Conservation (phyloP, 2,113 vertebrate species). For the human (Homo sapiens) region DNA sequence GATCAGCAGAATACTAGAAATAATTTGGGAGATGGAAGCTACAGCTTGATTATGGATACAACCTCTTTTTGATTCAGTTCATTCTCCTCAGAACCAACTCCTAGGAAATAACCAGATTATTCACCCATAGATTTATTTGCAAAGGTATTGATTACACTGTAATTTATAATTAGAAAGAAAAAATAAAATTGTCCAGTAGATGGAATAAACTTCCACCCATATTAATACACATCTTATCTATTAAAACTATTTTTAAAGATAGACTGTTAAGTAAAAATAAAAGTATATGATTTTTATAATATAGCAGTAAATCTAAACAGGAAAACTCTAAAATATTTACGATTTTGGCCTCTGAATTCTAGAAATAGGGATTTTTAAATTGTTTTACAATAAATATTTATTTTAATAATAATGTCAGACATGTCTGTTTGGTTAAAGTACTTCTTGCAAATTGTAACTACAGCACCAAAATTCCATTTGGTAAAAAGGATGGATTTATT, state of each 20-base stretch:
- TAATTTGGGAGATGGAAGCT: background rate
- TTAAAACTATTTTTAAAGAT: slow-evolving; percentile 21
- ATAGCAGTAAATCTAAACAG: background rate
- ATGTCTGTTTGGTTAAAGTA: background rate
- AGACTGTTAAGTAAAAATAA: slow-evolving; percentile 24
- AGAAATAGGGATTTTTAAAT: background rate
- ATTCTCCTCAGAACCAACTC: background rate
- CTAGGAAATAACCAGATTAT: background rate
- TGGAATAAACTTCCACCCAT: background rate
- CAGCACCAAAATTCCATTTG: background rate
- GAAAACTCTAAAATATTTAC: background rate
- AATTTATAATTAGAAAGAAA: slow-evolving; percentile 33
- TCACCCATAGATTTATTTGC: background rate
- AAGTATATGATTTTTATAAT: background rate
- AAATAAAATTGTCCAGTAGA: background rate
- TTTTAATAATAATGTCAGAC: slow-evolving; percentile 25
- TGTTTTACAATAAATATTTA: background rate
- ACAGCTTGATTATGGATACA: background rate
- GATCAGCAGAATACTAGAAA: background rate
- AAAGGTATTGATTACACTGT: background rate
- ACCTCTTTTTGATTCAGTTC: background rate
- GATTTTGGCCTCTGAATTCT: background rate
- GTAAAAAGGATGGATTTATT: slow-evolving; percentile 25
- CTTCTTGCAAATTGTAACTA: slow-evolving; percentile 19
- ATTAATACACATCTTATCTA: background rate